Percentiles rank a stretch among this genome's conserved stretches.
phyloP scores from a whole-genome alignment of 2,797 vertebrate genomes.

The Acipenser transmontanus region DNA sequence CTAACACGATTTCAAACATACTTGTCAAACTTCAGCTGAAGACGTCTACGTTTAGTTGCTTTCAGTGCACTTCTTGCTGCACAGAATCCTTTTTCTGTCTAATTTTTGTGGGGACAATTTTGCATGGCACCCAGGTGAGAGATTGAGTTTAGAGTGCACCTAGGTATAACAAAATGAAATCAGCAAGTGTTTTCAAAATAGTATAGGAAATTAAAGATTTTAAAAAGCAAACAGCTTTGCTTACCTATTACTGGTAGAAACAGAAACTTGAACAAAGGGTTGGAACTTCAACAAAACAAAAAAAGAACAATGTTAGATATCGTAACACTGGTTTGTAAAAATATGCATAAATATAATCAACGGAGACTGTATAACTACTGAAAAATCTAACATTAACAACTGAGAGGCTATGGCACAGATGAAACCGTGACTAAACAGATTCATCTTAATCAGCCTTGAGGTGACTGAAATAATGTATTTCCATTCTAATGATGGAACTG shows the following conservation, averaged over 20 bases:
- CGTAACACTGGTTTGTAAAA: neutral
- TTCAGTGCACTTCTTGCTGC: neutral
- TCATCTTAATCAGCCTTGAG: too few species aligned
- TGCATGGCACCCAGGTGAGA: neutral
- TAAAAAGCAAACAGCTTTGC: neutral
- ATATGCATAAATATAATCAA: neutral
- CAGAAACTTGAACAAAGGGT: neutral
- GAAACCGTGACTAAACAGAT: too few species aligned
- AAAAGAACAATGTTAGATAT: neutral
- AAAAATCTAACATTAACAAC: neutral
- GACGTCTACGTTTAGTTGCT: neutral
- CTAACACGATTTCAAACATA: neutral
- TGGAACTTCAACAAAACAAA: neutral
- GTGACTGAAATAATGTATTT: too few species aligned
- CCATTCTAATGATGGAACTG: too few species aligned
- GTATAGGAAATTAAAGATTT: neutral
- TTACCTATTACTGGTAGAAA: neutral
- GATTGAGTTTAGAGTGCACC: neutral
- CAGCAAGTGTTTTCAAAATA: too few species aligned
- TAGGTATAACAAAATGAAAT: neutral
- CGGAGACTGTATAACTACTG: neutral
- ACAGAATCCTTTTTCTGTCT: neutral
- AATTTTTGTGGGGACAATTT: neutral
- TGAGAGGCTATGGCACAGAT: too few species aligned
- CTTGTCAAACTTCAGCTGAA: neutral